Base-by-base conservation (phyloP, 2,888 invertebrate species). In the Eledona agricola region DNA sequence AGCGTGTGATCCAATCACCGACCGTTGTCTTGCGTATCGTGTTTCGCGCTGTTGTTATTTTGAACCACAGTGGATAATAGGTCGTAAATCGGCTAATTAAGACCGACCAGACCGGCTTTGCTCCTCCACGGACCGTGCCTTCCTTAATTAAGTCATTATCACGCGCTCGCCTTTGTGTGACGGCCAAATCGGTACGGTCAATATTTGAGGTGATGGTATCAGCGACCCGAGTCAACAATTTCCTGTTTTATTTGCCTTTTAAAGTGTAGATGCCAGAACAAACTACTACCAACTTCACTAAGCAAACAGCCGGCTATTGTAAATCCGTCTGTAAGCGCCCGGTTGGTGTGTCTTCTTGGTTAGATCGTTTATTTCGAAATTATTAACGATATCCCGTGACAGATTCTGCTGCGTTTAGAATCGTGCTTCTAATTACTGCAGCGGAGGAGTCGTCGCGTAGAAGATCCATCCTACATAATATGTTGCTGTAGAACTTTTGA, bases 261-360 rank as follows among this genome's bases (percentile, higher is more conserved):
- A 58, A 62, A 63, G 55, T 58, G 59, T 58, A 62, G 57, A 63
- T 55, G 62, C 65, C 66, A 63, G 62, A 64, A 60, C 58, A 66
- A 65, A 69, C 54, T 51, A 64, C 66, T 67, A 64, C 67, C 67
- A 62, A 66, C 64, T 70, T 70, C 60, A 66, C 66, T 65, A 63
- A 60, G 51, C 56, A 64, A 68, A 68, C 64, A 66, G 43, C 54
- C 17, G 35, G n/a, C 31, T 34, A 29, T 23, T 38, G 37, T 37
- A 31, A 50, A 31, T 31, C 9, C 10, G 34, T 29, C n/a, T n/a
- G 29, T 10, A 42, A 49, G 42, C 37, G 37, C 20, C n/a, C 49
- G n/a, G n/a, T 28, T 7, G 23, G 40, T 40, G 29, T 40, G 40
- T 9, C 17, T 12, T 12, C 17, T 3, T 40, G 2, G 28, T 38